Base-by-base conservation (phyloP, 2,888 invertebrate species). In the Netelia melanura region DNA sequence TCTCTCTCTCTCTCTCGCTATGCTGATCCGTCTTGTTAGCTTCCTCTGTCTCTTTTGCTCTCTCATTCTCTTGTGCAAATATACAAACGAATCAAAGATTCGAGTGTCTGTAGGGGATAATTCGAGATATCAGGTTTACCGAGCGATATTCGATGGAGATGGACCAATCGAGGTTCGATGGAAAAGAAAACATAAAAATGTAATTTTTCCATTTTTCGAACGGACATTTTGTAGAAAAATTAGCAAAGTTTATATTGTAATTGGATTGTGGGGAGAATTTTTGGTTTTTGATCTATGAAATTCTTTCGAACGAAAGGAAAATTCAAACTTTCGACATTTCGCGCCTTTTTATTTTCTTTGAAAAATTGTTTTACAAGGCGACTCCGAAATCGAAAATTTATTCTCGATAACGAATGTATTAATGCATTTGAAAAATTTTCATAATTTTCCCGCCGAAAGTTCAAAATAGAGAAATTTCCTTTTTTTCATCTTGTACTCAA, bases 11-110 rank as follows among this genome's bases (percentile, higher is more conserved):
- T 76, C 61, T 64, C 90, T 88, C 90, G 89, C 90, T 89, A 91
- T 87, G 90, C 86, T 91, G 92, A 92, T 92, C 91, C 92, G 91
- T 92, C 92, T 92, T 91, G 92, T 92, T 92, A 92, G 90, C 90
- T 90, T 88, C 84, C 86, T 72, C 38, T 70, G 25, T 25, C 25
- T 58, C 88, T 44, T 8, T 62, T 25, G 38, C 17, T n/a, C 23
- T 71, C 5, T 79, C 17, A 52, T 5, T 64, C 8, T 64, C 10
- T 21, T 30, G 6, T 64, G 52, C 30, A 54, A 21, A 48, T 87
- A 74, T 75, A 78, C 86, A 89, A 89, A 90, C 87, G 90, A 88
- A 89, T 88, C 85, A 89, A 89, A 85, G 62, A 79, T 84, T 65
- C 62, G 65, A 61, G 30, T n/a, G 67, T 82, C 21, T 58, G 25